Conservation (phyloP, 2,797 vertebrate genomes). For the Enteromius paludinosus region DNA sequence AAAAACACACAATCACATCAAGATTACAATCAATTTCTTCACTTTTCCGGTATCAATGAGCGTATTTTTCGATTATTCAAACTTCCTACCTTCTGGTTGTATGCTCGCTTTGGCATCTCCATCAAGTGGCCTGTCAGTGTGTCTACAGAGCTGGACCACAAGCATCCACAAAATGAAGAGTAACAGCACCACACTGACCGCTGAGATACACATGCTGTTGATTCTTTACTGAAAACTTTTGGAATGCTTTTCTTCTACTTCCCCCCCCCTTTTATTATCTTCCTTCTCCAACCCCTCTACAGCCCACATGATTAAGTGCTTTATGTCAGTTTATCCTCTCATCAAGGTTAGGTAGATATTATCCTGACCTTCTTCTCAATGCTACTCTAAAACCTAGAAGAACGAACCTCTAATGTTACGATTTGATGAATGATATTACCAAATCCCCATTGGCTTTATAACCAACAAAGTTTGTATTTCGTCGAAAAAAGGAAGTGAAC, state of each 20-base stretch:
- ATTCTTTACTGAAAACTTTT: conserved; percentile 25
- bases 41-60: not conserved
- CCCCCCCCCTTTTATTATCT: conserved; percentile 65
- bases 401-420: conserved; percentile 2
- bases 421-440: conserved; percentile 8
- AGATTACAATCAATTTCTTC: not conserved
- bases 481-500: not conserved
- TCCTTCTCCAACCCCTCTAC: not conserved
- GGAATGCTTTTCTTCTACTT: conserved; percentile 38
- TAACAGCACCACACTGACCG: conserved; percentile 63
- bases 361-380: conserved; percentile 54
- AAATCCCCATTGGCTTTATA: not conserved
- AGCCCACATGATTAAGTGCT: conserved; percentile 19
- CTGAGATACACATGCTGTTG: conserved; percentile 60
- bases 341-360: conserved; percentile 74
- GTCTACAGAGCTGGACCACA: conserved; percentile 52
- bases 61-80: not conserved
- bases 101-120: conserved; percentile 46
- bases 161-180: conserved; percentile 66
- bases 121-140: conserved; percentile 44
- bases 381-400: not conserved
- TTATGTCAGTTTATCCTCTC: conserved; percentile 33
- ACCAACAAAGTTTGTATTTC: conserved; percentile 17
- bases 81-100: conserved; percentile 57
- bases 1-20: not conserved